Evolutionary conservation across 2,113 vertebrate genomes (phyloP).

Genomic region (Arenaria interpres): DNA sequence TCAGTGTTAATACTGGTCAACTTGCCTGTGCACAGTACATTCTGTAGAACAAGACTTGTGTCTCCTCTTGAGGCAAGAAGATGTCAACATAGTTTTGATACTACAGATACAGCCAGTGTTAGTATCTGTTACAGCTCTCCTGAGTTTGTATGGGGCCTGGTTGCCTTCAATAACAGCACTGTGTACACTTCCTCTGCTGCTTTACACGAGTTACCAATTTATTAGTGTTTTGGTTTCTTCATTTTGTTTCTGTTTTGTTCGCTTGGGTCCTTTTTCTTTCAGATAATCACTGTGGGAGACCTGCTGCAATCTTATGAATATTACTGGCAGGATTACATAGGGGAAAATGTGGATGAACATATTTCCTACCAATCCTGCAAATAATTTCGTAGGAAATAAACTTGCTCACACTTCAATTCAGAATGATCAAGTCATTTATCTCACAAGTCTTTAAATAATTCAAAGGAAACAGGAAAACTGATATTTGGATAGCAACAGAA

Average conservation of each 20-base stretch:
- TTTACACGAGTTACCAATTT: not conserved
- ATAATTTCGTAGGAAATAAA: slow-evolving; percentile 20
- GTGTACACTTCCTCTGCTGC: not conserved
- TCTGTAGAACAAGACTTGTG: not conserved
- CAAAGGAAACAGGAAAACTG: not conserved
- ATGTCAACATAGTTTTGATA: not conserved
- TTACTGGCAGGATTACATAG: not conserved
- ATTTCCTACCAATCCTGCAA: not conserved
- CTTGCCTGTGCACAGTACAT: not conserved
- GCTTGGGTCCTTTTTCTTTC: not conserved
- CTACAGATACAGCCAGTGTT: not conserved
- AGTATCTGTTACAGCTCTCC: not conserved
- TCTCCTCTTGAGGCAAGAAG: not conserved
- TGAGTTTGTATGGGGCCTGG: not conserved
- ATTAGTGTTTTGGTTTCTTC: not conserved
- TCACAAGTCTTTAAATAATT: slow-evolving; percentile 36
- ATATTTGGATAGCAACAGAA: not conserved
- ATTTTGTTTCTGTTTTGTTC: not conserved
- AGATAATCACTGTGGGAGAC: not conserved
- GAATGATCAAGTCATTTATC: slow-evolving; percentile 21
- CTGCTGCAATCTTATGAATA: not conserved
- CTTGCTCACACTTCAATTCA: not conserved
- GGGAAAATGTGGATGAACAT: not conserved
- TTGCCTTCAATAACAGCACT: not conserved
- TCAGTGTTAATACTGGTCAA: not conserved